Evolutionary conservation across 2,113 vertebrate genomes (phyloP).

Genomic region (Pedetes capensis): DNA sequence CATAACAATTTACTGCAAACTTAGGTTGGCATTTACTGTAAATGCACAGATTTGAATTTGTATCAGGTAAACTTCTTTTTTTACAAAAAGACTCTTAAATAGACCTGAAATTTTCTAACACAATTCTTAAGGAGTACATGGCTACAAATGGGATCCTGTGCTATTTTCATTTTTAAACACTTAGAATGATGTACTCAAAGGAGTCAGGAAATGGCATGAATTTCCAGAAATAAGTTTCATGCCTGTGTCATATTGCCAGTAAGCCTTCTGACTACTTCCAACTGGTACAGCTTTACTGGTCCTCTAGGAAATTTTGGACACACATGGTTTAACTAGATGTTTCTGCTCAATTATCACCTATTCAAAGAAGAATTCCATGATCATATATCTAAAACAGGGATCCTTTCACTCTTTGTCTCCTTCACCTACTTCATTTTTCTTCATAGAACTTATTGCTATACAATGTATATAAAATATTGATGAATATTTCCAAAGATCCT

Average conservation of each 20-base stretch:
- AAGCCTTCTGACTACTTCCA: neutral
- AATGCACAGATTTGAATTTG: slow-evolving; percentile 61
- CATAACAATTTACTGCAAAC: slow-evolving; percentile 44
- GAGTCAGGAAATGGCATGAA: neutral
- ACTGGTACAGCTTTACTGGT: neutral
- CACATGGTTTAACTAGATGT: neutral
- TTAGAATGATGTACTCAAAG: neutral
- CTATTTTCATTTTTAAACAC: slow-evolving; percentile 17
- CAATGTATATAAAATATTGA: fast-evolving
- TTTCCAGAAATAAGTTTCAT: slow-evolving; percentile 35
- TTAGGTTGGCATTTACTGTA: slow-evolving; percentile 52
- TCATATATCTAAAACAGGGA: neutral
- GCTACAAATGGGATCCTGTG: neutral
- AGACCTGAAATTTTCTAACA: slow-evolving; percentile 45
- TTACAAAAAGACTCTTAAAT: neutral
- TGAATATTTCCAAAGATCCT: neutral
- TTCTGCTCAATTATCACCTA: neutral
- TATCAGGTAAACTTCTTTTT: slow-evolving; percentile 55
- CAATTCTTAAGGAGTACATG: slow-evolving; percentile 42
- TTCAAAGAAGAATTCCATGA: neutral
- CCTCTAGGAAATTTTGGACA: neutral
- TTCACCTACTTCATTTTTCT: neutral
- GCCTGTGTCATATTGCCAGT: neutral
- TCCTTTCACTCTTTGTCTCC: neutral
- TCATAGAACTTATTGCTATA: neutral